phyloP scores from a whole-genome alignment of 2,888 invertebrate genomes.

The Barypeithes pellucidus region DNA sequence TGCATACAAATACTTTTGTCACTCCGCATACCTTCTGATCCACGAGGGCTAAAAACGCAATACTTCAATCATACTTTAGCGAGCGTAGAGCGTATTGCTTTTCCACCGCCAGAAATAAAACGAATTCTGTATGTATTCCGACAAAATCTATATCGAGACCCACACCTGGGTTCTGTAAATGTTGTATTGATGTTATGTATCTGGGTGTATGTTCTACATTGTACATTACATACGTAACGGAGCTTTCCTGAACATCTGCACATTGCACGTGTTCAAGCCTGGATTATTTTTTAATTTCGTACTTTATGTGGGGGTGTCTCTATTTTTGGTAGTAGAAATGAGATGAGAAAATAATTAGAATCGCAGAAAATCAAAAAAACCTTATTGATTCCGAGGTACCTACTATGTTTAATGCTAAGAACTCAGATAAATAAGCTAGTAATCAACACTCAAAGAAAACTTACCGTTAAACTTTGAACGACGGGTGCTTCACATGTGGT shows the following conservation, averaged over 20 bases:
- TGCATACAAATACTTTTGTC: no score
- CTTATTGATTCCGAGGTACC: no score
- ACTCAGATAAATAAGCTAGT: neutral
- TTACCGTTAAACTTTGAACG: slow-evolving; percentile 68
- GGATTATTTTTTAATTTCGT: slow-evolving; percentile 2
- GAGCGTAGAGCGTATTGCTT: no score
- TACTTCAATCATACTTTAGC: no score
- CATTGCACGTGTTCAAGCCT: neutral
- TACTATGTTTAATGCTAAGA: no score
- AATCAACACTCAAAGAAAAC: slow-evolving; percentile 51
- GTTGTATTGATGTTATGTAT: slow-evolving; percentile 23
- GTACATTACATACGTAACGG: slow-evolving; percentile 3
- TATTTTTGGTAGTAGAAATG: neutral
- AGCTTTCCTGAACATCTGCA: slow-evolving; percentile 8
- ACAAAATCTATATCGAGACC: neutral
- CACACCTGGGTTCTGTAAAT: slow-evolving; percentile 17
- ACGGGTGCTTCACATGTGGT: slow-evolving; percentile 71
- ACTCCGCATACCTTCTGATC: no score
- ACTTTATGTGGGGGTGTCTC: neutral
- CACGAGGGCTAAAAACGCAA: no score
- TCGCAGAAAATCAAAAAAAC: no score
- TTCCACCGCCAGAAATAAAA: no score
- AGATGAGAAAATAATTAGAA: no score
- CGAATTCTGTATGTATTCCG: no score
- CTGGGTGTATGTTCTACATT: neutral